Evolutionary conservation across 1,140 invertebrate genomes (phyloP).

Genomic region (Trachelipus rathkii): DNA sequence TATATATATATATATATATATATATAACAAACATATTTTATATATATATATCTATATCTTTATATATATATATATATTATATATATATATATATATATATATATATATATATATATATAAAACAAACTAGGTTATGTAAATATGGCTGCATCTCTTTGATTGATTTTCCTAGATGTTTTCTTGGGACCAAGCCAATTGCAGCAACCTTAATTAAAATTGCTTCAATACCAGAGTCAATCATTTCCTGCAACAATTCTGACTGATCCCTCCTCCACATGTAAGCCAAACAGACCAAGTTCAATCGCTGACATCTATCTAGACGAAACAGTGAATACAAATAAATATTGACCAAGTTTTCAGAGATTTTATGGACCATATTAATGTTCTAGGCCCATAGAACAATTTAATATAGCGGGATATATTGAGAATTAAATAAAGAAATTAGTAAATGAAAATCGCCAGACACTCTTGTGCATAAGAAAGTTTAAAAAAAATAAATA

Average conservation of each 20-base stretch:
- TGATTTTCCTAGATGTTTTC: constrained; percentile 80
- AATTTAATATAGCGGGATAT: too few relatives aligned
- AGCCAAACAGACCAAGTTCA: constrained; percentile 80
- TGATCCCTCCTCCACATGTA: constrained; percentile 95
- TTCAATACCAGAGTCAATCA: constrained; percentile 87
- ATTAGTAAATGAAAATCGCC: too few relatives aligned
- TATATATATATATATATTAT: not conserved
- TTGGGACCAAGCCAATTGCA: constrained; percentile 78
- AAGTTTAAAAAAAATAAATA: too few relatives aligned
- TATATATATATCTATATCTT: not conserved
- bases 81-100: not conserved
- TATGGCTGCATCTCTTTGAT: constrained; percentile 79
- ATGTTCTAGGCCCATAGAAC: too few relatives aligned
- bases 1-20: not conserved
- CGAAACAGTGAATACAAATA: not conserved
- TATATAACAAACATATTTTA: not conserved
- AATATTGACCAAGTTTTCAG: too few relatives aligned
- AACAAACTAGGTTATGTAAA: constrained; percentile 73
- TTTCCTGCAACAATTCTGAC: constrained; percentile 88
- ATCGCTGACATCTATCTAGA: constrained; percentile 71
- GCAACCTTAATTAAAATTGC: constrained; percentile 97
- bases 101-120: constrained; percentile 13
- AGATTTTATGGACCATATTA: too few relatives aligned
- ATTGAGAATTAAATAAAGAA: too few relatives aligned
- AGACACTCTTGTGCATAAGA: too few relatives aligned